phyloP scores from a whole-genome alignment of 2,888 invertebrate genomes.

The Coelopa pilipes region DNA sequence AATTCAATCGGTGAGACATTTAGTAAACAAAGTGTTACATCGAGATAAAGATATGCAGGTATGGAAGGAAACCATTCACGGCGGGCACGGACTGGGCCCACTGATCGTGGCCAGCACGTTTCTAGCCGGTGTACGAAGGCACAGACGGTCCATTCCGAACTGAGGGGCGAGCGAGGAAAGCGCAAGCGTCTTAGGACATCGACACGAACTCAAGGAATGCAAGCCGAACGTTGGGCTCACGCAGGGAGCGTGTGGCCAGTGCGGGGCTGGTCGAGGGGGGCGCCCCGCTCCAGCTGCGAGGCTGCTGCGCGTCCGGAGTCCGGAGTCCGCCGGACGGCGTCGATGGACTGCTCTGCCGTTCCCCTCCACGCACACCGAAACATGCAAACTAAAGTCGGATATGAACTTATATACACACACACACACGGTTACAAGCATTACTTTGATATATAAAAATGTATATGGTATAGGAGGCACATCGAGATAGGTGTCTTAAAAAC shows the following conservation, averaged over 20 bases:
- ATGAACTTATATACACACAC: background rate
- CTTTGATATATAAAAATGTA: slow-evolving; percentile 3
- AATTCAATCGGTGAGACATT: background rate
- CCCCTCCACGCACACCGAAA: background rate
- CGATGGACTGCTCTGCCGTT: no score
- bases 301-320: no score
- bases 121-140: background rate
- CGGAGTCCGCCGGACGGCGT: no score
- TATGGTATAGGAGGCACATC: background rate
- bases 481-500: background rate
- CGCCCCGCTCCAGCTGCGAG: no score
- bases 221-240: no score
- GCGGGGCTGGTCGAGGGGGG: background rate
- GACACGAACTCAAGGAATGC: background rate
- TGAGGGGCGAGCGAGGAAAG: background rate
- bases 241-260: no score
- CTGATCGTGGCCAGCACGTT: no score
- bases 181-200: slow-evolving; percentile 4
- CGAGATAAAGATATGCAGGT: background rate
- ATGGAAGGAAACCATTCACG: background rate
- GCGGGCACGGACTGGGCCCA: no score
- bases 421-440: background rate
- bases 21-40: background rate
- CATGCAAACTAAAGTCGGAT: slow-evolving; percentile 4
- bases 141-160: background rate